These are phyloP conservation scores for Colletes latitarsis DNA, from an alignment of 1,140 invertebrate genomes.

Conservation along the genomic window DNA sequence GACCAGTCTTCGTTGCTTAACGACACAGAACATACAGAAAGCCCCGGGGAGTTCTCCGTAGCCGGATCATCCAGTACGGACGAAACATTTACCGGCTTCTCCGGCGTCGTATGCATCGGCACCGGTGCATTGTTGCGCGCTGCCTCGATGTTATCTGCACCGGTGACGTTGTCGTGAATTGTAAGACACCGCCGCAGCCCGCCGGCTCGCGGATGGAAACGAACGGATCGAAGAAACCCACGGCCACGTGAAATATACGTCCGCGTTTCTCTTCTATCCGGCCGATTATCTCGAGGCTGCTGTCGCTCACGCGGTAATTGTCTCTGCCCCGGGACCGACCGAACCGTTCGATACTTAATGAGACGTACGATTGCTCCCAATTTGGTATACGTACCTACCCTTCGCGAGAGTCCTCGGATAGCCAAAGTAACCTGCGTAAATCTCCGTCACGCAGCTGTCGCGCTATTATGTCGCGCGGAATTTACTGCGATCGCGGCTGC, in stretches of 20 bases:
- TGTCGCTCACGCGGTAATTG: conserved; percentile 58
- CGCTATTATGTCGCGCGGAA: conserved; percentile 44
- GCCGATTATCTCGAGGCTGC: conserved; percentile 51
- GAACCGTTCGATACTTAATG: conserved; percentile 54
- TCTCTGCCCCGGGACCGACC: conserved; percentile 40
- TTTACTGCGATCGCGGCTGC: conserved; percentile 12
- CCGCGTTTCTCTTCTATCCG: conserved; percentile 50
- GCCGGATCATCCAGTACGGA: conserved; percentile 6
- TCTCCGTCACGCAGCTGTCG: conserved; percentile 47
- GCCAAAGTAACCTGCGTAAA: conserved; percentile 28
- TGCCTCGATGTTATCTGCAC: conserved; percentile 46
- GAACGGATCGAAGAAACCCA: conserved; percentile 54
- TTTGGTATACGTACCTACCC: conserved; percentile 45
- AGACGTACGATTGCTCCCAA: conserved; percentile 59
- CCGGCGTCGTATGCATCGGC: conserved; percentile 33
- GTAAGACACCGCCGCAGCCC: conserved; percentile 61
- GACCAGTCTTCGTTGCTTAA: neutral
- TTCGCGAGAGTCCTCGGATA: neutral
- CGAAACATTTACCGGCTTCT: conserved; percentile 38
- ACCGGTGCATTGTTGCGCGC: conserved; percentile 44
- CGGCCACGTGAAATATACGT: conserved; percentile 52
- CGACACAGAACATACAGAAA: conserved; percentile 32
- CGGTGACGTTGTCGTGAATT: conserved; percentile 75
- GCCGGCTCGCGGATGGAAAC: conserved; percentile 36
- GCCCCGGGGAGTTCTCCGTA: neutral